Evolutionary conservation across 2,888 invertebrate species (phyloP).

Genomic region (Calephelis perditalis): DNA sequence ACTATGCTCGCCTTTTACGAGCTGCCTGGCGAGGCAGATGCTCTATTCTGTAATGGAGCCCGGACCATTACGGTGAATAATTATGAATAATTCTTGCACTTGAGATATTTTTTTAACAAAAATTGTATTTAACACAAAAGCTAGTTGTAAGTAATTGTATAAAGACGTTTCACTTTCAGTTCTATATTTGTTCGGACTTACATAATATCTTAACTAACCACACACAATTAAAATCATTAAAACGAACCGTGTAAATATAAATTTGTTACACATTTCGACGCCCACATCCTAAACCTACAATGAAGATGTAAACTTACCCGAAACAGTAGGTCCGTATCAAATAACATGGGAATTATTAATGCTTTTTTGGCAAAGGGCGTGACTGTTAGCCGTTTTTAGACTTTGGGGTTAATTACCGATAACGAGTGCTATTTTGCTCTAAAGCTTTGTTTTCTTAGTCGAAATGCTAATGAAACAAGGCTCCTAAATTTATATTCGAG

Average conservation of each 20-base stretch:
- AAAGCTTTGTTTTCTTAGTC: conserved; percentile 34
- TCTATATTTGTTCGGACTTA: no score
- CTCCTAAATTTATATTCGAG: conserved; percentile 18
- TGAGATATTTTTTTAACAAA: no score
- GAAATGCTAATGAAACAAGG: conserved; percentile 31
- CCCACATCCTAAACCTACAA: conserved; percentile 35
- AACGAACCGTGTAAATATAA: conserved; percentile 3
- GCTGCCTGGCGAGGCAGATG: no score
- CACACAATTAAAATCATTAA: not conserved
- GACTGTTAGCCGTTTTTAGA: conserved; percentile 33
- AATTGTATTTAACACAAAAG: no score
- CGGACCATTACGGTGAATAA: no score
- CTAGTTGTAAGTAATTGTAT: no score
- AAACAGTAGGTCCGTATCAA: conserved; percentile 46
- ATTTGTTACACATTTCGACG: conserved; percentile 35
- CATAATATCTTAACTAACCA: no score
- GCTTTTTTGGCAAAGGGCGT: conserved; percentile 45
- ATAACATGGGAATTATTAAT: conserved; percentile 37
- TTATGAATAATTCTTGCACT: no score
- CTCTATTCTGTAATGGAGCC: no score
- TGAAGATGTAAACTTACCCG: conserved; percentile 56
- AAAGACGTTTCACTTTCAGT: no score
- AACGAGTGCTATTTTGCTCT: conserved; percentile 33
- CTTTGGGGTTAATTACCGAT: conserved; percentile 37
- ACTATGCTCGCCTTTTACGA: no score